phyloP scores from a whole-genome alignment of 2,797 vertebrate genomes.

The Dicrostonyx torquatus region DNA sequence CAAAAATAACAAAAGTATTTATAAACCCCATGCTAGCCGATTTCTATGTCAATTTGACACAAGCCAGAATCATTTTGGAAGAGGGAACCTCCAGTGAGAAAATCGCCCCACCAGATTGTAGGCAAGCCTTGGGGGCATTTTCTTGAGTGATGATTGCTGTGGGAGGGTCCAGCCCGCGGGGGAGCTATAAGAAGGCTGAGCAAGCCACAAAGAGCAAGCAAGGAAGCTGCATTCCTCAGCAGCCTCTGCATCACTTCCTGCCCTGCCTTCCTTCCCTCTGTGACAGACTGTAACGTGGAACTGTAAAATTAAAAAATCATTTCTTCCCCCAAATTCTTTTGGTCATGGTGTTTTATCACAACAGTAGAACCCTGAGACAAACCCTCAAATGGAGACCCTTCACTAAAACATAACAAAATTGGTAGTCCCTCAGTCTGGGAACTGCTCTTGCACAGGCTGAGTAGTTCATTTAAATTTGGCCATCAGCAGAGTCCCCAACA shows the following conservation, averaged over 20 bases:
- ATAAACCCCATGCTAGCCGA: background rate
- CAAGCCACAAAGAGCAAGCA: background rate
- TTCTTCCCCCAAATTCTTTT: background rate
- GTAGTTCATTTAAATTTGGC: background rate
- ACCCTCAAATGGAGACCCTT: background rate
- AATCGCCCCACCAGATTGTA: background rate
- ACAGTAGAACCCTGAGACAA: background rate
- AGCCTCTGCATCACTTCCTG: background rate
- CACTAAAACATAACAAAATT: background rate
- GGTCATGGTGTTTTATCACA: background rate
- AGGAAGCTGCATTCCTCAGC: background rate
- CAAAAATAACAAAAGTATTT: constrained; percentile 3
- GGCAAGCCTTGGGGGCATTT: background rate
- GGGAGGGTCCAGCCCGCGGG: background rate
- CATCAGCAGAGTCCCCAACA: background rate
- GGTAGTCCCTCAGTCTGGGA: background rate
- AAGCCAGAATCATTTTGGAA: background rate
- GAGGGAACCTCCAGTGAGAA: background rate
- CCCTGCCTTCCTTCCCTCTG: background rate
- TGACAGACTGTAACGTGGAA: too few relatives aligned
- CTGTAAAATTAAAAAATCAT: background rate
- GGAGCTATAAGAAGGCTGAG: background rate
- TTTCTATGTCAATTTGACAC: background rate
- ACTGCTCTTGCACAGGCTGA: background rate
- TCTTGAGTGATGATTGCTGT: background rate